Evolutionary conservation across 1,140 invertebrate species (phyloP).

Genomic region (Trichonephila clavipes): DNA sequence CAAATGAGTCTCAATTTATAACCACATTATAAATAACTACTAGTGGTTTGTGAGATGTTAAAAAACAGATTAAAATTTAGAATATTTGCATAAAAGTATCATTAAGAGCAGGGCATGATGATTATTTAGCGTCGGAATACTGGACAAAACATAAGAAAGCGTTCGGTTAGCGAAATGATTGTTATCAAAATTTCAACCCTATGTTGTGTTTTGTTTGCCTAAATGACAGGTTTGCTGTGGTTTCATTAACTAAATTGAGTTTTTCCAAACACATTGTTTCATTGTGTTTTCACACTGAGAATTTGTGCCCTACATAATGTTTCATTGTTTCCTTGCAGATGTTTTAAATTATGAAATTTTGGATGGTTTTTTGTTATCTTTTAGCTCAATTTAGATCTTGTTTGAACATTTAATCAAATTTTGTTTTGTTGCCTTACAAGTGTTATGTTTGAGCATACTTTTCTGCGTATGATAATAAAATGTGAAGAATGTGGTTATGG

Average conservation of each 20-base stretch:
- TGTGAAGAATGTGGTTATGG: no score
- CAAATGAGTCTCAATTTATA: background rate
- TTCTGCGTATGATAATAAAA: no score
- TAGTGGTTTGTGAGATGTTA: background rate
- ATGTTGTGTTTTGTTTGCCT: background rate
- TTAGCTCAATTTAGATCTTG: background rate
- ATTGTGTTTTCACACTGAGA: background rate
- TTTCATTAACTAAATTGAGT: conserved; percentile 9
- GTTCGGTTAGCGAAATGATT: background rate
- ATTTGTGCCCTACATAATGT: background rate
- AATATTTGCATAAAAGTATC: conserved; percentile 9
- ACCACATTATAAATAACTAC: background rate
- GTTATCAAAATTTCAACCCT: background rate
- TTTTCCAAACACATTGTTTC: conserved; percentile 6
- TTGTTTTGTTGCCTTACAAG: background rate
- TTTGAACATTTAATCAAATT: conserved; percentile 6
- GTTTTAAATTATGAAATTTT: conserved; percentile 4
- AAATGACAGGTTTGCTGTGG: background rate
- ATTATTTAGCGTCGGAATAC: background rate
- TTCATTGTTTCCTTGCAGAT: background rate
- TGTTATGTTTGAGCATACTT: no score
- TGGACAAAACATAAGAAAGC: background rate
- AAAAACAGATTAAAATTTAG: background rate
- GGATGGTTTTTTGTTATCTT: background rate
- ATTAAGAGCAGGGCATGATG: background rate